A percentile compares a stretch with the other conserved stretches of the same genome.
Evolutionary conservation across 2,888 invertebrate species (phyloP).

Genomic region (Cotesia congregata): DNA sequence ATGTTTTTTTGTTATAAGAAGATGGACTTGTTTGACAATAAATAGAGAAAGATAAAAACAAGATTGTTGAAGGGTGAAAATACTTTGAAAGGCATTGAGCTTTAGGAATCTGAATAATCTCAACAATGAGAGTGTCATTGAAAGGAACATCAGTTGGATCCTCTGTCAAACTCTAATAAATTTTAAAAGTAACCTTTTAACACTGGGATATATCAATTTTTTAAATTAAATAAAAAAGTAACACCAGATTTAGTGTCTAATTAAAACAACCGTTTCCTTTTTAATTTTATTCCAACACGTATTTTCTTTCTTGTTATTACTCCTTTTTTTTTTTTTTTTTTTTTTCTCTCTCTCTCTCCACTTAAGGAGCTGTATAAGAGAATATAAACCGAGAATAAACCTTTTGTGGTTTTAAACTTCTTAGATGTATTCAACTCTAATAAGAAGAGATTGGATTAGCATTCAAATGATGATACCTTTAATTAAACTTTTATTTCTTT

Average conservation of each 20-base stretch:
- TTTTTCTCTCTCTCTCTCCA: too few species aligned
- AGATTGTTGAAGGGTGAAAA: conserved; percentile 10
- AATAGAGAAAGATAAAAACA: background rate
- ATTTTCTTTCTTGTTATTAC: too few species aligned
- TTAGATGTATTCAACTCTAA: background rate
- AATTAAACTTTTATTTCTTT: background rate
- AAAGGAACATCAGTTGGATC: conserved; percentile 33
- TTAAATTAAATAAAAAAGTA: too few species aligned
- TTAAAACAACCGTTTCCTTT: too few species aligned
- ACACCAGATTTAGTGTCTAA: too few species aligned
- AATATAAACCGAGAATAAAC: background rate
- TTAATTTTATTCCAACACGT: background rate
- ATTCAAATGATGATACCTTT: background rate
- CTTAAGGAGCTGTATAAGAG: background rate
- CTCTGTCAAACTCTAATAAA: conserved; percentile 23
- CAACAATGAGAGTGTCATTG: conserved; percentile 16
- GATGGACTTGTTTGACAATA: too few species aligned
- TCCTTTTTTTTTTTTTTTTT: too few species aligned
- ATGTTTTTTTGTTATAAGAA: background rate
- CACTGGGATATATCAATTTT: too few species aligned
- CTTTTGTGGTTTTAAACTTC: conserved; percentile 9
- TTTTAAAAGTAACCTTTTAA: background rate
- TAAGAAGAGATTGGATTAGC: conserved; percentile 1
- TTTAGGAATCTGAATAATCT: conserved; percentile 32
- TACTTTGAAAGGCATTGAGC: conserved; percentile 26